Base-by-base conservation (phyloP, 1,140 invertebrate genomes). In the Drosophila sulfurigaster region DNA sequence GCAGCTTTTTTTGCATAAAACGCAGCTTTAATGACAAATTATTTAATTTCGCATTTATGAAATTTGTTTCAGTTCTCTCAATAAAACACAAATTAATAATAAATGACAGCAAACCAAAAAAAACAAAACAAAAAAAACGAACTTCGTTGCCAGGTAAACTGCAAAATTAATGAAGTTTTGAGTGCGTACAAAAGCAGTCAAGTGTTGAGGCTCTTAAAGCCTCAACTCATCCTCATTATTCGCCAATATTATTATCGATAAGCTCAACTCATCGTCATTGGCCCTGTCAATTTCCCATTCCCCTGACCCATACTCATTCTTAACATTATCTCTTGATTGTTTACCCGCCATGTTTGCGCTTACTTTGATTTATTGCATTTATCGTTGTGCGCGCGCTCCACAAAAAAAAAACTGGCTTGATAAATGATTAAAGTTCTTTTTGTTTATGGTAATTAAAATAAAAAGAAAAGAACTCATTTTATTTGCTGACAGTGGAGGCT, bases 341-440 rank as follows among this genome's bases (percentile, higher is more conserved):
- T 87, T 87, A 81, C 82, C 63, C 54, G 57, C 43, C 46, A 57
- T 63, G 59, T 63, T 28, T 68, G 52, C 59, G 45, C 57, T 69
- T 60, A 45, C 75, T 82, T 86, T 88, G 82, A 86, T 86, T 86
- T 87, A 86, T 86, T 82, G 75, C 71, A 74, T 65, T 86, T 82
- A 77, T 87, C 72, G 32, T 32, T 51, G 58, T 2, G 35, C 30
- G 35, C 20, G 20, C 20, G 20, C 20, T 25, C 3, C 3, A 25
- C 20, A 25, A 25, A 25, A 38, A 62, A 35, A 49, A 51, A 41
- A 52, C 35, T 64, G 52, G 32, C 51, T 87, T 87, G 82, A 87
- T 88, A 82, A 87, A 87, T 87, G 82, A 87, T 72, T 69, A 88
- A 87, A 87, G 79, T 87, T 87, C 81, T 75, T 68, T 81, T 81